Evolutionary conservation across 2,113 vertebrate genomes (phyloP), one percentile per base, ranked within the genome.

Genomic region (Argyrosomus japonicus): DNA sequence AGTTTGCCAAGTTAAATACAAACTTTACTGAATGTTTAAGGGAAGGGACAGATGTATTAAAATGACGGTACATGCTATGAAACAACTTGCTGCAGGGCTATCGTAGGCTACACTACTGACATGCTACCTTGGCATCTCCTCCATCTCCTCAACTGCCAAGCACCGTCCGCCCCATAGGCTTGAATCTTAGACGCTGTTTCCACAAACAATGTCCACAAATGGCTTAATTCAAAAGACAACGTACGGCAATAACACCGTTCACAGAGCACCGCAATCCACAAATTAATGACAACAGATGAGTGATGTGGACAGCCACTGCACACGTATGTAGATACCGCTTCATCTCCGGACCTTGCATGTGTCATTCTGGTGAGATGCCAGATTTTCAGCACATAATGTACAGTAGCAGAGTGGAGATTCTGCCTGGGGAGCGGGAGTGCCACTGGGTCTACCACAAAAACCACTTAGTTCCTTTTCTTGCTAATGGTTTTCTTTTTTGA

Each of bases 401-500:
- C 85, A 84, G 73, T 56, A 88, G 90, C 85, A 90, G 88, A 89
- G 86, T 75, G 80, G 81, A 82, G 91, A 74, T 79, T 83, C 73
- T 86, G 86, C 86, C 87, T 84, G 81, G 83, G 82, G 88, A 90
- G 81, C 23, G 51, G 65, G 81, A 91, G 93, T 86, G 85, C 71
- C 81, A 79, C 88, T 79, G 89, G 82, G 89, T 91, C 89, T 90
- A 94, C 93, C 91, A 92, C 93, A 91, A 91, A 94, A 95, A 93
- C 85, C 92, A 95, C 93, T 95, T 91, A 94, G 93, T 88, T 90
- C 78, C 76, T 68, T 88, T 84, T 88, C 90, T 64, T 79, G 81
- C 92, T 94, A 91, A 94, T 94, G 93, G 87, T 87, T 93, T 93
- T 92, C 88, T 86, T 90, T 92, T 93, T 93, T 73, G 40, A 90